These are phyloP conservation scores for Amphiura filiformis DNA, from an alignment of 35 echinoderm and acorn worm genomes.

Conservation along the genomic window DNA sequence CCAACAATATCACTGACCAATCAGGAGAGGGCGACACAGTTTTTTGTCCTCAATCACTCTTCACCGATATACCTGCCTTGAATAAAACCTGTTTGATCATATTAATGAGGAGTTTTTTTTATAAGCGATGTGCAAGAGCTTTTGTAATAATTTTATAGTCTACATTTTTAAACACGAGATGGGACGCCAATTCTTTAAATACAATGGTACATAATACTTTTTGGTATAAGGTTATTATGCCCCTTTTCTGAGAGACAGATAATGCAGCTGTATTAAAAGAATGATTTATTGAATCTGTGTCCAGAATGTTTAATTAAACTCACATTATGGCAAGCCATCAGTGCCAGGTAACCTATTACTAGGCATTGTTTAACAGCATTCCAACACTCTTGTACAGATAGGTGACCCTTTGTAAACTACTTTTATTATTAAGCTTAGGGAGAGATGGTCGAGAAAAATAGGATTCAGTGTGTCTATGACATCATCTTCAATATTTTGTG, in stretches of 20 bases:
- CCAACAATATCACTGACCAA: too few species aligned
- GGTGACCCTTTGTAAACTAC: neutral
- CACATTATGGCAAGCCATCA: neutral
- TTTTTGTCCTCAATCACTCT: too few species aligned
- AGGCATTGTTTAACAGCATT: neutral
- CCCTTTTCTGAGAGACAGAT: neutral
- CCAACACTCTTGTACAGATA: neutral
- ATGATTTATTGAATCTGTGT: neutral
- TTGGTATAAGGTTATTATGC: neutral
- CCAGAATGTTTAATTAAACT: neutral
- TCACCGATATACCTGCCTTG: neutral
- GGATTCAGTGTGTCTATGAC: neutral
- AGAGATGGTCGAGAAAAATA: neutral
- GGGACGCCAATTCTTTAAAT: neutral
- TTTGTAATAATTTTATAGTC: slow-evolving; percentile 1
- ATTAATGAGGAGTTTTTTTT: neutral
- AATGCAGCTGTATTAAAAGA: neutral
- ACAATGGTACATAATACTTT: neutral
- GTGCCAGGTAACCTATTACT: neutral
- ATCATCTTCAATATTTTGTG: neutral
- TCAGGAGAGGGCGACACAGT: too few species aligned
- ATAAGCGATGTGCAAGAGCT: neutral
- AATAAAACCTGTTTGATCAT: neutral
- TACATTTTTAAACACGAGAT: neutral
- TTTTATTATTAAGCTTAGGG: neutral